phyloP scores from a whole-genome alignment of 2,113 vertebrate genomes.

The Cyanoramphus novaezelandiae region DNA sequence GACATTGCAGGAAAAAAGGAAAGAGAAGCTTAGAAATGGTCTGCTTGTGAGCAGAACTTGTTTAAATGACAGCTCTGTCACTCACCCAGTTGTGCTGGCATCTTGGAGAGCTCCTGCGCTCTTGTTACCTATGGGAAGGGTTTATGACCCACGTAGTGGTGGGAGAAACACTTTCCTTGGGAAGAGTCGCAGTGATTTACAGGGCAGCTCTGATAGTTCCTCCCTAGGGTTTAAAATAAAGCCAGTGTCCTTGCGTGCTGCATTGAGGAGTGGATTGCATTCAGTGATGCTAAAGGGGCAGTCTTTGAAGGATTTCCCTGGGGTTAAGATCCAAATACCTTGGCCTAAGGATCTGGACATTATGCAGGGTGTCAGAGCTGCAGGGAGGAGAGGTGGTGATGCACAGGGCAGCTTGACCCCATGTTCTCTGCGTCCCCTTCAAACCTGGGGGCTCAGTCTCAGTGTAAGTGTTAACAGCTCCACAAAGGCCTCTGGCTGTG shows the following conservation, averaged over 20 bases:
- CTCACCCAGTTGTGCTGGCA: not conserved
- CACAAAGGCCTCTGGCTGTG: not conserved
- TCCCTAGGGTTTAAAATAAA: not conserved
- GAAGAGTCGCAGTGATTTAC: not conserved
- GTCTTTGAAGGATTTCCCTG: not conserved
- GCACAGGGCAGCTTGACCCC: not conserved
- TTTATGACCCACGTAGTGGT: rapidly evolving
- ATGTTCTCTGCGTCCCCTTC: not conserved
- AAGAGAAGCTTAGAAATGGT: not conserved
- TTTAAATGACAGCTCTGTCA: not conserved
- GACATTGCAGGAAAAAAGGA: not conserved
- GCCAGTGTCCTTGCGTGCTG: not conserved
- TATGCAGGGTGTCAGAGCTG: not conserved
- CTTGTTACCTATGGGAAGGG: not conserved
- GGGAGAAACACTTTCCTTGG: not conserved
- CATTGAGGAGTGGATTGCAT: rapidly evolving
- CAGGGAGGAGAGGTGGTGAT: not conserved
- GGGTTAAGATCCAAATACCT: not conserved
- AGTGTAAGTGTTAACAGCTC: not conserved
- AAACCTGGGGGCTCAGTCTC: not conserved
- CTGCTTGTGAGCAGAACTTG: not conserved
- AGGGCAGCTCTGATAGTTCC: not conserved
- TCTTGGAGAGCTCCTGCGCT: not conserved
- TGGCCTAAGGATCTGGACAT: not conserved
- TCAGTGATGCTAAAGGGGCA: not conserved